These are phyloP conservation scores for Coremacera marginata DNA, from an alignment of 2,888 invertebrate genomes.

Conservation along the genomic window DNA sequence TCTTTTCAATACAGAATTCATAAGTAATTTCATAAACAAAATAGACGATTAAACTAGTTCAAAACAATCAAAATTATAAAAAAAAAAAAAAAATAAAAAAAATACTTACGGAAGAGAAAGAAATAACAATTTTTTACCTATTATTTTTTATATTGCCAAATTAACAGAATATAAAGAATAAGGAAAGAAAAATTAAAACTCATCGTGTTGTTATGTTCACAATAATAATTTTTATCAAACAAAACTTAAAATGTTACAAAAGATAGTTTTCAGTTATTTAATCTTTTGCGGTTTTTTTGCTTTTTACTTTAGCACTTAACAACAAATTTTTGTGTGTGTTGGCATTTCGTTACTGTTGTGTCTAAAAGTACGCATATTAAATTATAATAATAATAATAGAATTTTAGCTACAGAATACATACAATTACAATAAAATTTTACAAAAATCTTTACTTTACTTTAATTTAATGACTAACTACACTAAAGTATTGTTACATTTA, in stretches of 20 bases:
- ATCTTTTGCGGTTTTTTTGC: constrained; percentile 2
- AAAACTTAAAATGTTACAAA: constrained; percentile 20
- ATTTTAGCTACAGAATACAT: constrained; percentile 34
- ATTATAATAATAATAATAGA: constrained; percentile 6
- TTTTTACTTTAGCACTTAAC: not conserved
- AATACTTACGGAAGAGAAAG: too few species aligned
- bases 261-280: constrained; percentile 7
- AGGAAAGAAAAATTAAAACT: constrained; percentile 22
- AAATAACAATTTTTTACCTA: not conserved
- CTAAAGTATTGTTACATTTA: constrained; percentile 18
- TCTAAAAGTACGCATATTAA: not conserved
- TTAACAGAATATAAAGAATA: not conserved
- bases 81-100: too few species aligned
- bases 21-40: too few species aligned
- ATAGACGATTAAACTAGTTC: too few species aligned
- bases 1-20: too few species aligned
- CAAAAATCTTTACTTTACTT: constrained; percentile 7
- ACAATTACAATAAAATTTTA: constrained; percentile 3
- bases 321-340: not conserved
- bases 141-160: not conserved
- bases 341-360: not conserved
- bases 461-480: constrained; percentile 31
- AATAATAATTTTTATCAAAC: constrained; percentile 27
- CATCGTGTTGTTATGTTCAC: constrained; percentile 36
- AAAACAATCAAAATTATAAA: too few species aligned